phyloP scores from a whole-genome alignment of 1,140 invertebrate genomes.

The Gerris buenoi region DNA sequence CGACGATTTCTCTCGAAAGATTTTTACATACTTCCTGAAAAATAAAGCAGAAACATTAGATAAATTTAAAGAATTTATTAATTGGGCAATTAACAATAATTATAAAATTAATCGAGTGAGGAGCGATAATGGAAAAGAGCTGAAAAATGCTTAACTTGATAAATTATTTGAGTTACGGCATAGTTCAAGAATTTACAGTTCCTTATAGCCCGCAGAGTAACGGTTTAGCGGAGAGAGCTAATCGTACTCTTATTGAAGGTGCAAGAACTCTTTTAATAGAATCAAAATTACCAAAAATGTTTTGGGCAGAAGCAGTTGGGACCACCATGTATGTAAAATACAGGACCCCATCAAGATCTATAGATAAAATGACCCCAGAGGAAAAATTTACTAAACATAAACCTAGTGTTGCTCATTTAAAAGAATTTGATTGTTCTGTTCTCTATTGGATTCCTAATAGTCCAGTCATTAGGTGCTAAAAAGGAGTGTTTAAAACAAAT shows the following conservation, averaged over 20 bases:
- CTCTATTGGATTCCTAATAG: neutral
- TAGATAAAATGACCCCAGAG: neutral
- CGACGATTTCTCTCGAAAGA: neutral
- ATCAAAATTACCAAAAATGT: neutral
- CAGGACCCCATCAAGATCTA: neutral
- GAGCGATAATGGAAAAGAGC: neutral
- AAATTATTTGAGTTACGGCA: neutral
- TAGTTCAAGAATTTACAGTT: neutral
- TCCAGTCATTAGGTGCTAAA: no score
- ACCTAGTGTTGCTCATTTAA: neutral
- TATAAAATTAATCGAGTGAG: neutral
- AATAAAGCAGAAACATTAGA: neutral
- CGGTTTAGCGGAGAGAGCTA: neutral
- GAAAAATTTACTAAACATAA: neutral
- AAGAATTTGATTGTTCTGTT: neutral
- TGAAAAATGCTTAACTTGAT: neutral
- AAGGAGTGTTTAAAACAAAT: no score
- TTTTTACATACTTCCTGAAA: neutral
- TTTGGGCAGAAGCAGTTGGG: slow-evolving; percentile 7
- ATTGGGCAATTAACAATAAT: neutral
- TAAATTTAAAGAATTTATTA: neutral
- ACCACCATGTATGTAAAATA: neutral
- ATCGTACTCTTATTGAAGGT: neutral
- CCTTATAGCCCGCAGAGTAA: neutral
- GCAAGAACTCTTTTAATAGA: neutral